These are phyloP conservation scores for Leiothrix lutea DNA, from an alignment of 2,113 vertebrate species.

Conservation along the genomic window DNA sequence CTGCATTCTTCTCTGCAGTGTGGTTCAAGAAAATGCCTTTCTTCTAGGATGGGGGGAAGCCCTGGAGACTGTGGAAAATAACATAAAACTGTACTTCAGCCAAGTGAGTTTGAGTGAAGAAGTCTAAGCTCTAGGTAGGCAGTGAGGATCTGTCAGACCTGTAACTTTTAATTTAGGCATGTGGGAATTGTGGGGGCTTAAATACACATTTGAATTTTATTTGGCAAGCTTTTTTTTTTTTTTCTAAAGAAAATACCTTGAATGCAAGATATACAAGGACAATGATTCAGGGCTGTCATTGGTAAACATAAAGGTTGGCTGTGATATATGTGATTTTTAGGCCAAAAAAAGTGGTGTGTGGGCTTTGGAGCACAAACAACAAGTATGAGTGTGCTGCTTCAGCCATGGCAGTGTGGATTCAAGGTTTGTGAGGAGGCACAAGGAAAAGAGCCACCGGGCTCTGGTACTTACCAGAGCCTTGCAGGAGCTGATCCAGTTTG, in stretches of 20 bases:
- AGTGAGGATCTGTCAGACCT: background rate
- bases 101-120: background rate
- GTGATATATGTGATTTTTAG: background rate
- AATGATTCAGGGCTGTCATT: background rate
- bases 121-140: background rate
- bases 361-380: background rate
- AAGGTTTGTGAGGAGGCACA: background rate
- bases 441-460: background rate
- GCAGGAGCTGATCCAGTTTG: background rate
- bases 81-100: background rate
- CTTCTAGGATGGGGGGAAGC: background rate
- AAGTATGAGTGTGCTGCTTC: background rate
- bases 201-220: background rate
- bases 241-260: background rate
- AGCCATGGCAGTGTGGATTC: background rate
- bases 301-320: background rate
- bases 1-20: constrained; percentile 44
- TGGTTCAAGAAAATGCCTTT: constrained; percentile 54
- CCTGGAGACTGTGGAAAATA: constrained; percentile 47
- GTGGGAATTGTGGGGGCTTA: background rate
- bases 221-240: background rate
- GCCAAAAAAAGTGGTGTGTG: background rate
- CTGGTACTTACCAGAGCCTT: background rate
- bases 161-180: background rate
- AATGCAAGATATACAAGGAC: background rate